Conservation (phyloP, 2,888 invertebrate genomes). For the Cotesia congregata region DNA sequence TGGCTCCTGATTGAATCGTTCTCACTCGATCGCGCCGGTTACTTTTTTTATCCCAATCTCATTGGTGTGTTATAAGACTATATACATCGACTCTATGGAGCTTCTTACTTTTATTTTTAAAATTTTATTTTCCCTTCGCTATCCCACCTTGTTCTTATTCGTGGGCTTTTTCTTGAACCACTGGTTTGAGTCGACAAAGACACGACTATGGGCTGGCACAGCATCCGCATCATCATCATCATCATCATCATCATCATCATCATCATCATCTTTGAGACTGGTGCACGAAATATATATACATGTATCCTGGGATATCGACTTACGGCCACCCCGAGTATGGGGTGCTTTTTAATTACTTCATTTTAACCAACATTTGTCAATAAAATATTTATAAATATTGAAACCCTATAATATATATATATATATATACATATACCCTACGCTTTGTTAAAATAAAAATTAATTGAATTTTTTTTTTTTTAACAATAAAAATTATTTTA, state of each 20-base stretch:
- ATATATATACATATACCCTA: no score
- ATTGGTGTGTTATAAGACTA: constrained; percentile 21
- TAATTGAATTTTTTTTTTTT: no score
- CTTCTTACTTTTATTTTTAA: constrained; percentile 20
- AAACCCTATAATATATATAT: no score
- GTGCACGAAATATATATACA: background rate
- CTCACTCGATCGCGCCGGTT: constrained; percentile 70
- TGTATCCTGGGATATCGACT: constrained; percentile 39
- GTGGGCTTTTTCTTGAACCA: background rate
- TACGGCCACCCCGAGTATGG: constrained; percentile 45
- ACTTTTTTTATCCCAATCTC: constrained; percentile 64
- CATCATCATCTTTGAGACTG: constrained; percentile 5
- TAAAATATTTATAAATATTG: no score
- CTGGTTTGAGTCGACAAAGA: background rate
- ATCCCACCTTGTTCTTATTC: constrained; percentile 5
- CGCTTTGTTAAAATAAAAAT: no score
- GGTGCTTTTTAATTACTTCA: no score
- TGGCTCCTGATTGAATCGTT: constrained; percentile 71
- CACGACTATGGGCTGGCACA: background rate
- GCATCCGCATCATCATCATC: constrained; percentile 16
- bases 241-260: background rate
- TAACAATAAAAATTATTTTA: no score
- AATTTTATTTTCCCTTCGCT: constrained; percentile 9
- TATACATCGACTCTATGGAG: background rate
- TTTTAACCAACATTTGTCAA: no score